Percentiles rank a stretch among this genome's conserved stretches.
These are phyloP conservation scores for Heliopora coerulea DNA, from an alignment of 92 coral and sea anemone species.

Conservation along the genomic window DNA sequence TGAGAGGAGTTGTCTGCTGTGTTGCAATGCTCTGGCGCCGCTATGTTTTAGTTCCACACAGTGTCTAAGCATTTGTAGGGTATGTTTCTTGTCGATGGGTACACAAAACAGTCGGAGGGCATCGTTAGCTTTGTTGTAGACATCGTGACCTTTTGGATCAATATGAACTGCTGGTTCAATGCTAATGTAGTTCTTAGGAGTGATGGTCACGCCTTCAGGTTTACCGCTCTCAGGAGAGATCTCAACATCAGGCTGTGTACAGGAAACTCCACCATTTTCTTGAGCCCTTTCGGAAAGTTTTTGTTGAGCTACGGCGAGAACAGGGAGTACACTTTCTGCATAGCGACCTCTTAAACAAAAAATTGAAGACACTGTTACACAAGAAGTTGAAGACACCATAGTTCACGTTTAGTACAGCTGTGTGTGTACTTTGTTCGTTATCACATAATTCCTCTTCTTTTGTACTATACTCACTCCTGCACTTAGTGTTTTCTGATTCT, in stretches of 20 bases:
- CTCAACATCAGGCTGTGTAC: conserved; percentile 69
- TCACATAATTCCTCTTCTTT: no score
- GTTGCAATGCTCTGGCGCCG: conserved; percentile 86
- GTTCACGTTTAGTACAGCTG: no score
- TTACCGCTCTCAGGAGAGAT: conserved; percentile 76
- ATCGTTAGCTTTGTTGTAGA: conserved; percentile 82
- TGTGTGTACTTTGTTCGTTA: no score
- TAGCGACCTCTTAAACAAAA: conserved; percentile 68
- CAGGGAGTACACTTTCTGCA: conserved; percentile 83
- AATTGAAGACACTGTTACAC: not conserved
- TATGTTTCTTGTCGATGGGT: conserved; percentile 74
- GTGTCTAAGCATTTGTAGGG: conserved; percentile 66
- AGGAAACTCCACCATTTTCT: conserved; percentile 71
- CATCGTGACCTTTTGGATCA: conserved; percentile 94
- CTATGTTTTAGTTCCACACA: conserved; percentile 84
- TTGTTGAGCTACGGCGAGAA: conserved; percentile 79
- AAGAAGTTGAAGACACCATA: not conserved
- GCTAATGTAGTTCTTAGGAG: conserved; percentile 49
- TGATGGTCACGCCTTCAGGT: conserved; percentile 68
- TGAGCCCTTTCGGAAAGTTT: conserved; percentile 70
- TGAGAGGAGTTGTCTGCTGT: conserved; percentile 86
- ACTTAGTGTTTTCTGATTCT: no score
- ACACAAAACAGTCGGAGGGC: conserved; percentile 85
- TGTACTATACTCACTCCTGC: no score
- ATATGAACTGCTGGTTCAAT: conserved; percentile 97